Base-by-base conservation (phyloP, 2,797 vertebrate species). In the Simalia tracyae region DNA sequence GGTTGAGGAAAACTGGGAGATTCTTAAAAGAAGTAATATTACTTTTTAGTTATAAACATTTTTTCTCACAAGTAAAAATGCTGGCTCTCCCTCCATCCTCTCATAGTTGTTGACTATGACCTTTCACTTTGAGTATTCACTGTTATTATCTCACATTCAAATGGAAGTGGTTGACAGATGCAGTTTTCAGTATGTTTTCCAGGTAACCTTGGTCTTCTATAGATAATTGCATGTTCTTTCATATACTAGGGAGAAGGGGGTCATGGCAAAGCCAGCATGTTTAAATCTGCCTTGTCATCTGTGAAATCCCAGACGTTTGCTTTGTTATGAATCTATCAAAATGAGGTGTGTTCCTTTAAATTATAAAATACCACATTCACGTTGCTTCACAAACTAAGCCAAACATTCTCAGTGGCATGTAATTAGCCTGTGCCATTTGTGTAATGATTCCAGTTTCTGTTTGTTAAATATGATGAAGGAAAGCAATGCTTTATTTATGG, bases 391-490 rank as follows among this genome's bases (percentile, higher is more conserved):
- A 60, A 85, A 87, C 56, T 87, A 66, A 60, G 42, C 59, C 88
- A 92, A 92, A 64, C 59, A 84, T n/a, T 36, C 12, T 15, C 46
- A 86, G 87, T 86, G 64, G 66, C 17, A 72, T 87, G 36, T 91
- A 91, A 91, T 91, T 91, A 91, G 54, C 57, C n/a, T 86, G 31
- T n/a, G 63, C 46, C 46, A 54, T 88, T 88, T 63, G 28, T 63
- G 57, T 91, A 91, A 91, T 91, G 84, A 91, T 56, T 81, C 42
- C 19, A 84, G 31, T 91, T 88, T 88, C 68, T 56, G 63, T 72
- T 63, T 88, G 42, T 84, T 91, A 64, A 54, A 19, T 63, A 64
- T 57, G n/a, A 59, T 87, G 86, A 87, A 91, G 59, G 26, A 88
- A 88, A 91, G 63, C 36, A 91, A 1, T 26, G 22, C 42, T 64